phyloP scores from a whole-genome alignment of 2,113 vertebrate genomes.

The Erythrolamprus reginae region DNA sequence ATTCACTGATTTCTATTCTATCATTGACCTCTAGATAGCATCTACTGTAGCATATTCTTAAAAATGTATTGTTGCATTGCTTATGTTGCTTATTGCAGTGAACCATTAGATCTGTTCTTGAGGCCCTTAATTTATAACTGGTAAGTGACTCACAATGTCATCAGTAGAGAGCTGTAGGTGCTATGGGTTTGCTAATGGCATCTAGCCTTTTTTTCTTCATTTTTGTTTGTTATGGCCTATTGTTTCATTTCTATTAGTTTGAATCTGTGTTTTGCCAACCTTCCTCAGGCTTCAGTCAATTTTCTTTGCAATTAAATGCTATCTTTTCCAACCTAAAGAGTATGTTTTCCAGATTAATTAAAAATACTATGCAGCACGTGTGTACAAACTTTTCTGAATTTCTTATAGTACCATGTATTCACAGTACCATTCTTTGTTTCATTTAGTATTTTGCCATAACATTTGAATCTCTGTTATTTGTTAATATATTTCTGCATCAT shows the following conservation, averaged over 20 bases:
- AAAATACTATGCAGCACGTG: background rate
- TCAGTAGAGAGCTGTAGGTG: background rate
- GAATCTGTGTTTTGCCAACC: background rate
- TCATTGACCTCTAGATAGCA: background rate
- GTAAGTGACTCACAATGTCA: background rate
- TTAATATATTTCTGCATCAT: background rate
- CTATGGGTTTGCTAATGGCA: background rate
- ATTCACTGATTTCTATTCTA: background rate
- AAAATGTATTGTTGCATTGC: background rate
- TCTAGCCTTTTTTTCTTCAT: background rate
- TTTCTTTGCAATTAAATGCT: background rate
- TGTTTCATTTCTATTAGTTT: background rate
- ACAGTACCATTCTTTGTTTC: background rate
- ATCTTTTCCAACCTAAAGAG: background rate
- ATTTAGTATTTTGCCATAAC: background rate
- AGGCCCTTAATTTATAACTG: background rate
- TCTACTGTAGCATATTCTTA: background rate
- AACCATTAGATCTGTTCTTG: background rate
- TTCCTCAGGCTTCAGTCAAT: background rate
- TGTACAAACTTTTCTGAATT: background rate
- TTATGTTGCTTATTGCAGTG: background rate
- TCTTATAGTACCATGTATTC: background rate
- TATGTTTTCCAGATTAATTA: background rate
- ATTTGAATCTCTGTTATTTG: background rate
- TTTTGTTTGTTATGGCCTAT: background rate